Conservation (phyloP, 1,140 invertebrate species). For the Drosophila lacteicornis region DNA sequence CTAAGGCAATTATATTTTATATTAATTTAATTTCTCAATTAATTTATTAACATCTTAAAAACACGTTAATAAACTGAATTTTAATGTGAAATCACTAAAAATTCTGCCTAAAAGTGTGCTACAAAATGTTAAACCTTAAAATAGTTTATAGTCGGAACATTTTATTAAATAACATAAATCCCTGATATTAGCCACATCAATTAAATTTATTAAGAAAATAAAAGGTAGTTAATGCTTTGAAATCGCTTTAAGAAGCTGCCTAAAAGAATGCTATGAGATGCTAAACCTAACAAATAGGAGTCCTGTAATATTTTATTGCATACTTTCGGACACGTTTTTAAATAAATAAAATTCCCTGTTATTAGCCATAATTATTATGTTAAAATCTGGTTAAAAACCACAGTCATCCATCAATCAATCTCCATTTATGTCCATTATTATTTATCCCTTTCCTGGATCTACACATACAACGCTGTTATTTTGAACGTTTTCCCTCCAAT, state of each 20-base stretch:
- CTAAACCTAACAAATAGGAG: neutral
- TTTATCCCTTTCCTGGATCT: neutral
- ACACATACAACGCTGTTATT: neutral
- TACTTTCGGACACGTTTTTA: neutral
- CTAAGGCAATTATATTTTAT: too few species aligned
- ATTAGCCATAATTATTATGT: neutral
- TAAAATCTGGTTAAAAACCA: neutral
- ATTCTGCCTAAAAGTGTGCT: neutral
- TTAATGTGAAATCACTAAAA: neutral
- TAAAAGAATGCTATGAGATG: neutral
- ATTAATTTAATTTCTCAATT: too few species aligned
- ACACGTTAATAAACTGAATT: neutral
- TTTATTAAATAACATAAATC: too few species aligned
- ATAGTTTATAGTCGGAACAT: neutral
- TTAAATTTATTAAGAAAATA: neutral
- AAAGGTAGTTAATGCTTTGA: neutral
- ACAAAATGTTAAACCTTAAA: neutral
- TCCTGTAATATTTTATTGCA: neutral
- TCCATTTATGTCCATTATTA: slow-evolving; percentile 1
- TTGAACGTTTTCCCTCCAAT: neutral
- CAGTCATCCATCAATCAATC: neutral
- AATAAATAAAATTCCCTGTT: neutral
- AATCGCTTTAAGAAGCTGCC: neutral
- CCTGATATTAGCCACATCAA: too few species aligned
- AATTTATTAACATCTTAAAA: neutral